Evolutionary conservation across 2,888 invertebrate species (phyloP), one percentile per base, ranked within the genome.

Genomic region (Scaptomyza cyrtandrae): DNA sequence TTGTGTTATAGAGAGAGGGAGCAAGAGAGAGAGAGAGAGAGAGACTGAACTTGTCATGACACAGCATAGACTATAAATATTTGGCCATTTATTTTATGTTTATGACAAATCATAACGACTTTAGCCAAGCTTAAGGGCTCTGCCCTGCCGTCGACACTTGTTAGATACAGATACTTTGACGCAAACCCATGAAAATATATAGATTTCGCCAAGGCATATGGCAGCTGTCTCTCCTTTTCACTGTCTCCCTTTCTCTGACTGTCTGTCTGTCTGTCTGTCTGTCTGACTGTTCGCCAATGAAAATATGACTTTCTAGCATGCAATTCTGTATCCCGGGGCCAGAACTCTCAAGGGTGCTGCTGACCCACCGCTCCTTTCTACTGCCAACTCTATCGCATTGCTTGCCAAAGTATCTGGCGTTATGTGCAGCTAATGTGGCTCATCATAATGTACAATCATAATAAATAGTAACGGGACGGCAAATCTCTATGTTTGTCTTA

Each of bases 31-130:
- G 35, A 13, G 35, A 35, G 35, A 37, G 37, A 14, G 1, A 7
- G 39, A 35, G 43, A 68, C 68, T 13, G 33, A n/a, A 50, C 65
- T 71, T 62, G 69, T 66, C 68, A 71, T 71, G 74, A 80, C 78
- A 77, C 79, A 79, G 77, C 70, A 41, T 2, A 83, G 69, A 71
- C 81, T 67, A 86, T 87, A 86, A 86, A 86, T 86, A 87, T 87
- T 87, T 86, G 78, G 87, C 84, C 87, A 82, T 86, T 86, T 86
- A 86, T 86, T 86, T 86, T 86, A 86, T 86, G 87, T 86, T 86
- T 87, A 86, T 87, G 84, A 82, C 86, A 78, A 87, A 86, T 83
- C 82, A 86, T 86, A 86, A 86, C 87, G 86, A 82, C 86, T 86
- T 86, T 72, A 75, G 86, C 77, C 64, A 61, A 66, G 85, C 83